phyloP scores from a whole-genome alignment of 1,140 invertebrate genomes.

The Lutraria rhynchaena region DNA sequence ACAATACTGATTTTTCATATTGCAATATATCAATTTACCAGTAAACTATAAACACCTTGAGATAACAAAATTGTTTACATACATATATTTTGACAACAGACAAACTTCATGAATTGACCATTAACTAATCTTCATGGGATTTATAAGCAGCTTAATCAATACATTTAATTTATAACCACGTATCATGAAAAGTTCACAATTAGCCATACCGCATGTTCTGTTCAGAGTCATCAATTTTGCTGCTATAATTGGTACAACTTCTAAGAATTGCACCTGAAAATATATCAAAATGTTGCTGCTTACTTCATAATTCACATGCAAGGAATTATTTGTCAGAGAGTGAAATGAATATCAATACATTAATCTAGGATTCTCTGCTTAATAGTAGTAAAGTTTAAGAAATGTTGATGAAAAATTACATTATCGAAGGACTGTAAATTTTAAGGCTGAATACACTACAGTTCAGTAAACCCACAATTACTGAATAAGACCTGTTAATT shows the following conservation, averaged over 20 bases:
- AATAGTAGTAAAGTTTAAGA: not conserved
- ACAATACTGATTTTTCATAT: not conserved
- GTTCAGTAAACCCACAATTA: no score
- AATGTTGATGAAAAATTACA: no score
- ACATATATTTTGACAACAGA: not conserved
- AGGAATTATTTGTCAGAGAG: not conserved
- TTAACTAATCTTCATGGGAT: not conserved
- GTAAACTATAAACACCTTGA: not conserved
- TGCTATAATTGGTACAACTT: not conserved
- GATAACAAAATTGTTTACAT: not conserved
- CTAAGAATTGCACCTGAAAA: constrained; percentile 17
- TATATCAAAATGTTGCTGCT: no score
- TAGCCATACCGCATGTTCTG: not conserved
- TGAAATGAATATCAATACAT: not conserved
- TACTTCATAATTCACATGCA: no score
- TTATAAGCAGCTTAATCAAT: not conserved
- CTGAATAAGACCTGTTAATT: no score
- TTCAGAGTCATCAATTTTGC: constrained; percentile 4
- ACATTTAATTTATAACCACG: not conserved
- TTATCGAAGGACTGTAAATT: no score
- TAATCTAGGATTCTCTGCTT: not conserved
- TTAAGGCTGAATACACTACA: no score
- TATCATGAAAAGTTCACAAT: not conserved
- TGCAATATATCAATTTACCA: not conserved
- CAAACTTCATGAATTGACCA: not conserved